Conservation (phyloP, 2,113 vertebrate genomes). For the Actenoides lindsayi region DNA sequence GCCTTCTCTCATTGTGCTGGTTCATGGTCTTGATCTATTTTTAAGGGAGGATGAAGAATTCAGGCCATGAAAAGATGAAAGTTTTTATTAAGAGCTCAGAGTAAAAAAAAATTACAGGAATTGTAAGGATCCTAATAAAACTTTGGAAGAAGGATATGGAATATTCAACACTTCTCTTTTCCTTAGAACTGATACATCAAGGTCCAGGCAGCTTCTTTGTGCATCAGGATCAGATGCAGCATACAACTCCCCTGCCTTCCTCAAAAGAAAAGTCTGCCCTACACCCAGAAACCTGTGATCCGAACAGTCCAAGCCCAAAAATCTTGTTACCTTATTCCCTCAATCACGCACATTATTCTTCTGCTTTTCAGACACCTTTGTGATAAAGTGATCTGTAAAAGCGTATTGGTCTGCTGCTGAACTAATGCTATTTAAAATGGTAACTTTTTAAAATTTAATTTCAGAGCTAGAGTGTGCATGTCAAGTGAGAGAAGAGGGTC, state of each 20-base stretch:
- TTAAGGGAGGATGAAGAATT: not conserved
- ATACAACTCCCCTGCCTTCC: not conserved
- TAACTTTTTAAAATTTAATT: not conserved
- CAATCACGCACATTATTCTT: accelerated
- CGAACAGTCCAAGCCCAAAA: not conserved
- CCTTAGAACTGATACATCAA: not conserved
- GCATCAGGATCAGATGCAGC: not conserved
- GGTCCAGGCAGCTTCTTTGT: not conserved
- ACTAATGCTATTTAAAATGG: not conserved
- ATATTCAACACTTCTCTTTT: not conserved
- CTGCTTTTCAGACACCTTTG: not conserved
- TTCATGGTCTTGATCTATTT: accelerated
- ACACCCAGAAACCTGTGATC: not conserved
- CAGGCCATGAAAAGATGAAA: not conserved
- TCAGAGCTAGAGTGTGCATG: not conserved
- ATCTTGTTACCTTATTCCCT: not conserved
- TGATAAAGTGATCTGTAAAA: not conserved
- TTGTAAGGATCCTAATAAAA: not conserved
- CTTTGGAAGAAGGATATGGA: not conserved
- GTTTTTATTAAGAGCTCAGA: not conserved
- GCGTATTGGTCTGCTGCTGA: not conserved
- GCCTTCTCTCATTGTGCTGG: not conserved
- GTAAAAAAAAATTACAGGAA: not conserved
- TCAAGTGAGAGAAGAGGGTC: not conserved
- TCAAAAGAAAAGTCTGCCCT: not conserved